These are phyloP conservation scores for Onthophagus taurus DNA, from an alignment of 1,140 invertebrate species.

Conservation along the genomic window DNA sequence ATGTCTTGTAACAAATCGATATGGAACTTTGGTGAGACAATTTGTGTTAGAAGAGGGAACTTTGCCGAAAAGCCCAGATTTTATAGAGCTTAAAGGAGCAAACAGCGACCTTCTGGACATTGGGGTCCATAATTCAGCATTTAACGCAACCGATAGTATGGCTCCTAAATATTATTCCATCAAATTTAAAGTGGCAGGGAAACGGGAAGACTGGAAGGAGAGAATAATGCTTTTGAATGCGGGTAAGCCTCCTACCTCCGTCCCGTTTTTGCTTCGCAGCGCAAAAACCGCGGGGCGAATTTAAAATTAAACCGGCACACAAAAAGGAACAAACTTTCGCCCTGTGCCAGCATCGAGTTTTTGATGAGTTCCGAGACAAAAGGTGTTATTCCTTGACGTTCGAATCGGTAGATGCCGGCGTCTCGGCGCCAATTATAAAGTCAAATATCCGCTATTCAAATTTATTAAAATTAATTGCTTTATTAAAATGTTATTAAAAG, in stretches of 20 bases:
- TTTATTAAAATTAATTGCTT: constrained; percentile 12
- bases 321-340: too few relatives aligned
- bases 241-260: background rate
- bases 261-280: background rate
- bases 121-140: background rate
- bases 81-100: background rate
- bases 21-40: background rate
- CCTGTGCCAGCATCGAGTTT: too few relatives aligned
- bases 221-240: background rate
- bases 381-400: too few relatives aligned
- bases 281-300: too few relatives aligned
- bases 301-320: too few relatives aligned
- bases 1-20: background rate
- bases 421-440: background rate
- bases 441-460: constrained; percentile 9
- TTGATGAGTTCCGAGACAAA: too few relatives aligned
- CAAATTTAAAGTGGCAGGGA: background rate
- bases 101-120: constrained; percentile 1
- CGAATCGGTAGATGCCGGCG: too few relatives aligned
- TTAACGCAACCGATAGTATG: background rate
- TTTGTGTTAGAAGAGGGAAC: constrained; percentile 2
- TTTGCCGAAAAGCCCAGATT: background rate
- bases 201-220: background rate
- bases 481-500: constrained; percentile 10
- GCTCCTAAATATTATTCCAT: constrained; percentile 1